These are phyloP conservation scores for Acrocephalus scirpaceus DNA, from an alignment of 2,797 vertebrate species.

Conservation along the genomic window DNA sequence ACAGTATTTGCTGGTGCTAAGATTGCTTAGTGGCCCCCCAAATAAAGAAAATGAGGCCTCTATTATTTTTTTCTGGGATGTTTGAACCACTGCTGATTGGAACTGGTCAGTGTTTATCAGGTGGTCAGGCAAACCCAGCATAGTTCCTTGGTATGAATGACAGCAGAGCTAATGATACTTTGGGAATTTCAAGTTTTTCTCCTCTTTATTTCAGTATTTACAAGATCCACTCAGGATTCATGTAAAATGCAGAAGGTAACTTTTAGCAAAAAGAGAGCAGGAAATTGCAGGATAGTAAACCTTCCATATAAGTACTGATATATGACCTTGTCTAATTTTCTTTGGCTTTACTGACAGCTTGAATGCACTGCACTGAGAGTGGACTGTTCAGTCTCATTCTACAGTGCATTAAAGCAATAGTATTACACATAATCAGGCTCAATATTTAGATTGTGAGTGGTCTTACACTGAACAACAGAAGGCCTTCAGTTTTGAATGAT, in stretches of 20 bases:
- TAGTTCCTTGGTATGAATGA: background rate
- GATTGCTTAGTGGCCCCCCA: background rate
- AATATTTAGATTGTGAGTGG: background rate
- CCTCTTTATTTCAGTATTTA: background rate
- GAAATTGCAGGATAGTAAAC: background rate
- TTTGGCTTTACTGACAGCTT: background rate
- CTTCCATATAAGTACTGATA: background rate
- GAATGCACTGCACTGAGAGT: background rate
- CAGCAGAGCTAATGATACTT: background rate
- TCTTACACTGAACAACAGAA: background rate
- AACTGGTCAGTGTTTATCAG: background rate
- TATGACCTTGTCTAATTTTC: slow-evolving; percentile 19
- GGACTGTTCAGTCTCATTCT: background rate
- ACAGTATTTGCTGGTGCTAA: background rate
- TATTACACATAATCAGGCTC: background rate
- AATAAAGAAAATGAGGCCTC: background rate
- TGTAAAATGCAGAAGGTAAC: background rate
- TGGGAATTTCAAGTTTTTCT: background rate
- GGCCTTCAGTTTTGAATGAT: background rate
- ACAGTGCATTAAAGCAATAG: background rate
- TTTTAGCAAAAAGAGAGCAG: background rate
- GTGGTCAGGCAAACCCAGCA: background rate
- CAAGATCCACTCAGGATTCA: background rate
- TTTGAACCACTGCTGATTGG: background rate
- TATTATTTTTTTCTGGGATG: background rate